Base-by-base conservation (phyloP, 92 coral and sea anemone species). In the Siderastrea radians region DNA sequence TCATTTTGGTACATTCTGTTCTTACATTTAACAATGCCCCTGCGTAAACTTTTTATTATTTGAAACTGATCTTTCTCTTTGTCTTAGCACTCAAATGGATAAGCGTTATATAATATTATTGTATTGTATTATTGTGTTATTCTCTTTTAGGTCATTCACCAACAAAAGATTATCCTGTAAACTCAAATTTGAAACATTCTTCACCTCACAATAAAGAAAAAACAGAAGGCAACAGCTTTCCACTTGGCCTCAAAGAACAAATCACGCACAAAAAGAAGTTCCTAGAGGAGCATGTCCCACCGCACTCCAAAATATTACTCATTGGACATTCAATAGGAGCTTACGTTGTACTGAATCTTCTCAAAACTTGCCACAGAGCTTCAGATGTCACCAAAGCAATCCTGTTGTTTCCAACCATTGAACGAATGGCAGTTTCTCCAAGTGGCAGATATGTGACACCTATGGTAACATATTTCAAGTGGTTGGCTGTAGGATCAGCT, bases 241-340 rank as follows among this genome's bases (percentile, higher is more conserved):
- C 87, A 11, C 50, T 85, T 16, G 53, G 75, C 59, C 93, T 97
- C 4, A 77, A 92, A 48, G 99, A 96, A 77, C 99, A 97, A 95
- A 94, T 97, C 68, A 43, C 53, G 14, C 99, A 97, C 91, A 97
- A 97, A 82, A 90, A 90, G 45, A 92, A 94, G 71, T 97, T 95
- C 78, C 81, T 97, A 11, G 96, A 95, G 61, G 84, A 94, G 19
- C 89, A 91, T 73, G 88, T 97, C 26, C 95, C 98, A 15, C 60
- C 82, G 61, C 58, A 89, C 81, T 85, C 94, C 19, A 93, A 87
- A 77, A 82, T 97, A 6, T 86, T 96, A 48, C 98, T 97, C 1
- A 87, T 97, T 68, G 99, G 99, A 15, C 99, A 97, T 76, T 97
- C 99, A 3, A 97, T 97, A 50, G 99, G 99, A n/a, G 99, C 99